Conservation (phyloP, 2,797 vertebrate species). For the Sebastes alutus region DNA sequence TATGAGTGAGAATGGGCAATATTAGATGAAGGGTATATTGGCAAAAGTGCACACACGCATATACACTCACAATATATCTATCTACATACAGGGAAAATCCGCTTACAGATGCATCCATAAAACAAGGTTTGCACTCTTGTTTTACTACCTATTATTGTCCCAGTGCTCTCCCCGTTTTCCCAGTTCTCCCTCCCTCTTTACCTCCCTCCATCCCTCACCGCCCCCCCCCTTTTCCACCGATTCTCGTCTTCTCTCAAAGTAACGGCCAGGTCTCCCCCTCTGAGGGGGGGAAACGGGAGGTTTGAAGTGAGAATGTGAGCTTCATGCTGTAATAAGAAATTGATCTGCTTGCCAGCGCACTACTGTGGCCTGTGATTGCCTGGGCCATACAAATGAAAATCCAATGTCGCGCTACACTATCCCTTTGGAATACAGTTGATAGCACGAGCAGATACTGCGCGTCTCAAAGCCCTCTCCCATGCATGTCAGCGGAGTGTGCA, state of each 20-base stretch:
- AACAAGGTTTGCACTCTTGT: conserved; percentile 8
- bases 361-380: conserved; percentile 77
- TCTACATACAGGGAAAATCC: background rate
- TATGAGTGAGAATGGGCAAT: conserved; percentile 28
- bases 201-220: background rate
- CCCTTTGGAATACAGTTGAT: conserved; percentile 73
- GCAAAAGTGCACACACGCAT: conserved; percentile 2
- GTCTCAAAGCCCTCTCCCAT: conserved; percentile 17
- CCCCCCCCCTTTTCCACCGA: background rate
- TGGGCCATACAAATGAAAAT: conserved; percentile 81
- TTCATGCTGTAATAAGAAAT: conserved; percentile 83
- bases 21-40: conserved; percentile 19
- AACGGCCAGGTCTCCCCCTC: conserved; percentile 17
- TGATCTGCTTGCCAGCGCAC: conserved; percentile 76
- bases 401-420: conserved; percentile 68
- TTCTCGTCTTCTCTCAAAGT: conserved; percentile 25
- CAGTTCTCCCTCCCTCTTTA: background rate
- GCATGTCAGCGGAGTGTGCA: conserved; percentile 12
- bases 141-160: conserved; percentile 1
- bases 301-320: conserved; percentile 72
- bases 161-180: background rate
- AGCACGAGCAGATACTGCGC: conserved; percentile 52
- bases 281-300: conserved; percentile 39
- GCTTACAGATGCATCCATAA: background rate
- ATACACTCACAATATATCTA: background rate